Evolutionary conservation across 2,797 vertebrate species (phyloP).

Genomic region (Oreortyx pictus): DNA sequence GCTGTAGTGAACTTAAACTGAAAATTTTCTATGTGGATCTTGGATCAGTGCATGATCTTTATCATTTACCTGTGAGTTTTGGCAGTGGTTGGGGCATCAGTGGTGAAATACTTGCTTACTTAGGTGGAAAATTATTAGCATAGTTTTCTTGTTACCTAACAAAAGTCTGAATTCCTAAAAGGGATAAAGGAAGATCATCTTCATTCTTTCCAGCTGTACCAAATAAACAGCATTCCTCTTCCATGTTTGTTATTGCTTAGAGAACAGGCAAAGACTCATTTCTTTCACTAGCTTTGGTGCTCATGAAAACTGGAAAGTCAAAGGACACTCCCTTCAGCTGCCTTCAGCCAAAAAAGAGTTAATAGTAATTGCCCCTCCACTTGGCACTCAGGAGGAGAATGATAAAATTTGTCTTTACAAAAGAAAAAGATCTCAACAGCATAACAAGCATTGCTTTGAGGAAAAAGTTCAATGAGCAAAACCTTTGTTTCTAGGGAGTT

Average conservation of each 20-base stretch:
- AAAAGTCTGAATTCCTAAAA: slow-evolving; percentile 63
- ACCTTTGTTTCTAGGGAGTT: background rate
- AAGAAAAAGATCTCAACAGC: background rate
- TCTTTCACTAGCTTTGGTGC: slow-evolving; percentile 46
- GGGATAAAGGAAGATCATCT: slow-evolving; percentile 66
- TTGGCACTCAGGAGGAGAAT: background rate
- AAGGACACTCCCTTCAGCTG: background rate
- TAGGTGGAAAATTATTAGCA: slow-evolving; percentile 68
- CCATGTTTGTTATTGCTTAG: slow-evolving; percentile 65
- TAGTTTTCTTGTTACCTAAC: slow-evolving; percentile 75
- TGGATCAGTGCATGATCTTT: background rate
- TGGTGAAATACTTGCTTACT: slow-evolving; percentile 52
- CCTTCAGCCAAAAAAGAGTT: slow-evolving; percentile 3
- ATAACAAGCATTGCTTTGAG: background rate
- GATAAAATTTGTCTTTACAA: slow-evolving; percentile 37
- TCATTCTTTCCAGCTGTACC: slow-evolving; percentile 69
- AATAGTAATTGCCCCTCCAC: background rate
- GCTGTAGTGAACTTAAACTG: background rate
- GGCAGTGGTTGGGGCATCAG: slow-evolving; percentile 17
- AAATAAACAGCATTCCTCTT: slow-evolving; percentile 75
- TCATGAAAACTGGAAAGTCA: slow-evolving; percentile 25
- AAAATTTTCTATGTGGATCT: background rate
- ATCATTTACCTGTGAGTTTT: slow-evolving; percentile 39
- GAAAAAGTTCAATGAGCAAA: slow-evolving; percentile 14
- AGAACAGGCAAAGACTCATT: slow-evolving; percentile 19